Base-by-base conservation (phyloP, 2,113 vertebrate genomes). In the Salvelinus sp. region DNA sequence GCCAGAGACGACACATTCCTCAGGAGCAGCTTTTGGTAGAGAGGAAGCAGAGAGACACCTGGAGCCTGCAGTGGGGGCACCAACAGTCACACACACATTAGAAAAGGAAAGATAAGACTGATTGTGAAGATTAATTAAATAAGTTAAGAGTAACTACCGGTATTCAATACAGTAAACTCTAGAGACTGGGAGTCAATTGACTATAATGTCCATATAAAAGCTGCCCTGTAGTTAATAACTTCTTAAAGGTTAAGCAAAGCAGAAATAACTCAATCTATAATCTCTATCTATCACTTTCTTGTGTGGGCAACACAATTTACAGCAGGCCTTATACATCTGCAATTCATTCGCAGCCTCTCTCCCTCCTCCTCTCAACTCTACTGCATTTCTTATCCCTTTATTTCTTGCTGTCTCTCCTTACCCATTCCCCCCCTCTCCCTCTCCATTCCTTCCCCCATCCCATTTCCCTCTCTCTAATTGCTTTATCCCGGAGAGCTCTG, bases 1-100 rank as follows among this genome's bases (percentile, higher is more conserved):
- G 93, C 83, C 76, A 97, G 83, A 16, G 80, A 86, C 0, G 95
- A 96, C 27, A 93, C 23, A 18, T 97, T 98, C 79, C 86, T 94
- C 72, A 99, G 68, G 58, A 85, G 2, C 54, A 97, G 86, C 27
- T 91, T 92, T 78, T 96, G 25, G 80, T 92, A 94, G 0, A 92
- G 80, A 1, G 91, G 83, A 10, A 75, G 75, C 2, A 96, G 85
- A 54, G 67, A 14, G 63, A 86, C 70, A 4, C 82, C 79, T 76
- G 87, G 38, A 88, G 90, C 80, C 90, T 93, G 94, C 6, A 30
- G 50, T 16, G 50, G 16, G 50, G 16, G 9, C 2, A 44, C 38
- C 38, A 54, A 54, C 16, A 18, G 16, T 54, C 50, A 44, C 38
- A 69, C 72, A 78, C 30, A 63, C 9, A 44, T 44, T 44, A 10